Evolutionary conservation across 1,140 invertebrate genomes (phyloP).

Genomic region (Listronotus bonariensis): DNA sequence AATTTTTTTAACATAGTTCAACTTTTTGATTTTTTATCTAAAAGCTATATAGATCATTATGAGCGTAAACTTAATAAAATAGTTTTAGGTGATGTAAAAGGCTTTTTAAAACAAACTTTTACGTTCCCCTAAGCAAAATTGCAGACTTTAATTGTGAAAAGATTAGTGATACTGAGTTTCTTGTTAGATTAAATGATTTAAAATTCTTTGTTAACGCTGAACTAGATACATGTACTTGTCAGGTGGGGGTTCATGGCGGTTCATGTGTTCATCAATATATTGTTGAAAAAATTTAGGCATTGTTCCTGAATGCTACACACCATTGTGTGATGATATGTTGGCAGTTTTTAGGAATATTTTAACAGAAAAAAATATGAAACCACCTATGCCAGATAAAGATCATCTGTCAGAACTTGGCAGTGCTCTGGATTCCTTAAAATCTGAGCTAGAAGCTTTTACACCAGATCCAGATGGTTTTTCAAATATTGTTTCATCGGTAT

Average conservation of each 20-base stretch:
- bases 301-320: conserved; percentile 22
- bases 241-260: conserved; percentile 14
- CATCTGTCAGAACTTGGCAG: not conserved
- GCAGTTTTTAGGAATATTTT: conserved; percentile 13
- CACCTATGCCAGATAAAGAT: not conserved
- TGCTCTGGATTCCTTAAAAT: not conserved
- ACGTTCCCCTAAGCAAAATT: conserved; percentile 10
- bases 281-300: conserved; percentile 13
- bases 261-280: conserved; percentile 24
- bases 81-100: conserved; percentile 14
- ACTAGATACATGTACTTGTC: conserved; percentile 26
- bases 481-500: no score
- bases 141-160: conserved; percentile 11
- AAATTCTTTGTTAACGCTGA: conserved; percentile 23
- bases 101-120: conserved; percentile 25
- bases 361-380: conserved; percentile 1
- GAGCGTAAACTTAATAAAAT: conserved; percentile 21
- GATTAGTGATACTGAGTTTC: conserved; percentile 16
- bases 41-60: conserved; percentile 17
- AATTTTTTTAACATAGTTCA: conserved; percentile 20
- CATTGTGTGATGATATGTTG: conserved; percentile 8
- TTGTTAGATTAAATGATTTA: conserved; percentile 2
- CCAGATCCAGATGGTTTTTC: not conserved
- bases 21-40: conserved; percentile 19
- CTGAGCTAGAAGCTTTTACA: not conserved